phyloP scores from a whole-genome alignment of 2,797 vertebrate genomes.

The Amblyraja radiata region DNA sequence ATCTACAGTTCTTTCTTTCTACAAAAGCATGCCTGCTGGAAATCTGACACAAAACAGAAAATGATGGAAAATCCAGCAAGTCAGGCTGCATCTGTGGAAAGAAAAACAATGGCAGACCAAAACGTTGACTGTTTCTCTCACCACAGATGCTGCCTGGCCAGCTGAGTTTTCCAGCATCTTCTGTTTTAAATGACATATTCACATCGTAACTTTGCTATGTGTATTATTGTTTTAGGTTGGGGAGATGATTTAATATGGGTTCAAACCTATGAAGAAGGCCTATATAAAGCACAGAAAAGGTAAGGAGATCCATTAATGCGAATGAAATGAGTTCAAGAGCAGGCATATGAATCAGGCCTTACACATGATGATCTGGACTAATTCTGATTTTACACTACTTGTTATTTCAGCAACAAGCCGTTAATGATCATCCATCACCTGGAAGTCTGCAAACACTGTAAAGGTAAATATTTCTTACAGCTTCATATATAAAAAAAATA shows the following conservation, averaged over 20 bases:
- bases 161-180: too few species aligned
- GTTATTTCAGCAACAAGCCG: slow-evolving; percentile 59
- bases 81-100: too few species aligned
- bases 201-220: neutral
- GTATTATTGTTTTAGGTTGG: slow-evolving; percentile 35
- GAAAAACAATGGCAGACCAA: too few species aligned
- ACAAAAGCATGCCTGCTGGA: too few species aligned
- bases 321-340: neutral
- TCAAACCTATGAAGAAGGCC: slow-evolving; percentile 38
- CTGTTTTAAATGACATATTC: neutral
- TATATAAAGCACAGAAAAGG: slow-evolving; percentile 11
- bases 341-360: neutral
- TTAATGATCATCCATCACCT: slow-evolving; percentile 67
- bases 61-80: too few species aligned
- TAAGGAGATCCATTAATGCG: neutral
- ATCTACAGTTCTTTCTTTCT: too few species aligned
- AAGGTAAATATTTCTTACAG: slow-evolving; percentile 51
- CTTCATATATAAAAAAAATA: neutral
- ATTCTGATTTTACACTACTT: slow-evolving; percentile 34
- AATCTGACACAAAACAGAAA: too few species aligned
- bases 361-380: slow-evolving; percentile 15
- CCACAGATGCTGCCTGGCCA: too few species aligned
- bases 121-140: too few species aligned
- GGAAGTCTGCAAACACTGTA: slow-evolving; percentile 59
- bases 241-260: slow-evolving; percentile 37